A percentile compares a stretch with the other conserved stretches of the same genome.
These are phyloP conservation scores for Holotrichia oblita DNA, from an alignment of 1,140 invertebrate genomes.

Conservation along the genomic window DNA sequence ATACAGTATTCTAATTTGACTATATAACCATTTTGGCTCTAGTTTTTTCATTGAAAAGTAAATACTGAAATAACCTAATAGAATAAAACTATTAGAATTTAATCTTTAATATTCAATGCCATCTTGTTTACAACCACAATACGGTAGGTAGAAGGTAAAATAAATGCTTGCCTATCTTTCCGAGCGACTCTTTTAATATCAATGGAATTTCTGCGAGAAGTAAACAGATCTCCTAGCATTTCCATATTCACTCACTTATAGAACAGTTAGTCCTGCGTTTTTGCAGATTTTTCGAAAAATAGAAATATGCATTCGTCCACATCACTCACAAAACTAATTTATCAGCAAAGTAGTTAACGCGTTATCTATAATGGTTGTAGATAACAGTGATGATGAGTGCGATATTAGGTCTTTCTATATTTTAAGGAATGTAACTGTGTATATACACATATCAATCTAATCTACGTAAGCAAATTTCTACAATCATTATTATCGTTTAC, in stretches of 20 bases:
- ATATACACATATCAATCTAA: not conserved
- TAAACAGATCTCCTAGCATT: constrained; percentile 1
- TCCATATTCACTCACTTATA: constrained; percentile 10
- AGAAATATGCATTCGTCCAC: not conserved
- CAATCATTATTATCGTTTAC: not conserved
- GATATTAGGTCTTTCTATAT: constrained; percentile 13
- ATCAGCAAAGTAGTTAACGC: constrained; percentile 19
- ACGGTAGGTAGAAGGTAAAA: not conserved
- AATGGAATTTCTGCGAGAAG: not conserved
- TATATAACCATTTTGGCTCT: no score
- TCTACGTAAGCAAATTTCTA: not conserved
- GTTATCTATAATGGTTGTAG: constrained; percentile 23
- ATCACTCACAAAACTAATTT: constrained; percentile 37
- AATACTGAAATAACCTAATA: no score
- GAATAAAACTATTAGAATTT: no score
- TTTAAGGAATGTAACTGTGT: constrained; percentile 3
- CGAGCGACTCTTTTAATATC: not conserved
- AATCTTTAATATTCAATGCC: no score
- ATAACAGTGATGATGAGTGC: constrained; percentile 26
- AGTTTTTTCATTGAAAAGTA: not conserved
- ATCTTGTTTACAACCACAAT: no score
- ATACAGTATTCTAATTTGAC: no score
- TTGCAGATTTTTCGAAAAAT: not conserved
- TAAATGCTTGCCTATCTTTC: constrained; percentile 26
- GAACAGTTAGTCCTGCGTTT: not conserved